These are phyloP conservation scores for Hassar affinis DNA, from an alignment of 2,113 vertebrate genomes.

Conservation along the genomic window DNA sequence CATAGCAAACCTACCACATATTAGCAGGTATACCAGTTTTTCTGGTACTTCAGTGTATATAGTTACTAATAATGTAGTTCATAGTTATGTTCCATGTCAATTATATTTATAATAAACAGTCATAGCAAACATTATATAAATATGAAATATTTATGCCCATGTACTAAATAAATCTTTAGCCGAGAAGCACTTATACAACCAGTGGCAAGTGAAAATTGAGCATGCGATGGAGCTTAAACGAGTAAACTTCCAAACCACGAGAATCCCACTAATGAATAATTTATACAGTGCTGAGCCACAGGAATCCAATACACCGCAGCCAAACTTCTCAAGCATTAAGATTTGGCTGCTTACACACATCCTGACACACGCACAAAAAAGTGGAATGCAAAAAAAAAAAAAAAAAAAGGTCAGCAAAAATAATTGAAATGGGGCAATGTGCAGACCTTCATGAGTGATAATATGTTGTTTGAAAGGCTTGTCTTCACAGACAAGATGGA, in stretches of 20 bases:
- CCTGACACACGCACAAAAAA: conserved; percentile 21
- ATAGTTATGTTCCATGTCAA: background rate
- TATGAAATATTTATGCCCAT: background rate
- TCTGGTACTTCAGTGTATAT: no score
- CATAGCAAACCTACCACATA: no score
- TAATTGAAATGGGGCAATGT: background rate
- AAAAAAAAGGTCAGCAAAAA: conserved; percentile 28
- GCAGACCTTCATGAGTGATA: conserved; percentile 28
- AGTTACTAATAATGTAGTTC: no score
- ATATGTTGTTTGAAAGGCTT: conserved; percentile 43
- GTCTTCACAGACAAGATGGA: conserved; percentile 17
- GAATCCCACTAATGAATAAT: conserved; percentile 54
- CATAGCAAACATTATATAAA: background rate
- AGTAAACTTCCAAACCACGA: conserved; percentile 44
- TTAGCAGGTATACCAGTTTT: no score
- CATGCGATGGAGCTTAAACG: conserved; percentile 31
- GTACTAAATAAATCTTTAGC: background rate
- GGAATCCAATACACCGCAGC: conserved; percentile 55
- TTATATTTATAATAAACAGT: background rate
- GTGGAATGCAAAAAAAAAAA: conserved; percentile 14
- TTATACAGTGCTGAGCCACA: conserved; percentile 53
- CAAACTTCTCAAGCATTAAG: conserved; percentile 43
- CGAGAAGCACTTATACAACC: background rate
- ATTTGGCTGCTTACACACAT: conserved; percentile 37
- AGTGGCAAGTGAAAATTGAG: conserved; percentile 1